Evolutionary conservation across 2,888 invertebrate genomes (phyloP).

Genomic region (Agonopterix heracliana): DNA sequence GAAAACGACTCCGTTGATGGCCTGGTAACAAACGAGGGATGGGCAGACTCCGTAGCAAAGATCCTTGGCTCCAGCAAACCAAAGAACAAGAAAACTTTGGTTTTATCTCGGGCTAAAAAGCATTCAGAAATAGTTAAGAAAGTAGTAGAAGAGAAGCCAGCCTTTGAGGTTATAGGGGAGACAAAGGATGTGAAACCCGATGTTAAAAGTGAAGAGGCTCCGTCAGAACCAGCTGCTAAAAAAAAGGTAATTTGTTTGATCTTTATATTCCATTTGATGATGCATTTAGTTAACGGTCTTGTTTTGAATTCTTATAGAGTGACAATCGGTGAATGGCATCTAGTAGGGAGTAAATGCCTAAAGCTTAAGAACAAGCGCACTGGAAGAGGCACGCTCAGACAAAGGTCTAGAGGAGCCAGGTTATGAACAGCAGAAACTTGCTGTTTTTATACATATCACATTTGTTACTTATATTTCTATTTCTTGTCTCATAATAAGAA

Average conservation of each 20-base stretch:
- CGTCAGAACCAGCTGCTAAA: conserved; percentile 46
- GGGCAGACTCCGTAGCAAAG: conserved; percentile 90
- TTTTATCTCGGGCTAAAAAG: conserved; percentile 88
- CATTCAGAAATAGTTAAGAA: conserved; percentile 71
- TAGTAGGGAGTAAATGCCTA: too few species aligned
- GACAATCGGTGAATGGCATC: too few species aligned
- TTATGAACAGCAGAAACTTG: too few species aligned
- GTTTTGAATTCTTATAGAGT: too few species aligned
- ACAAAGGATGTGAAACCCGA: conserved; percentile 58
- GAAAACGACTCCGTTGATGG: conserved; percentile 24
- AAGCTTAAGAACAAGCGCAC: too few species aligned
- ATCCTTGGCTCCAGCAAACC: conserved; percentile 85
- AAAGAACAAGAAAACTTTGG: conserved; percentile 83
- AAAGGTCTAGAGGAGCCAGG: too few species aligned
- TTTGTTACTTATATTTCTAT: too few species aligned
- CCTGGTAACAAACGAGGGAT: conserved; percentile 77
- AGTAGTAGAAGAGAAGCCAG: conserved; percentile 61
- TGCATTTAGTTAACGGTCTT: too few species aligned
- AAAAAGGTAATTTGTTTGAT: conserved; percentile 38
- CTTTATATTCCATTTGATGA: conserved; percentile 5
- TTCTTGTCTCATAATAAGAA: too few species aligned
- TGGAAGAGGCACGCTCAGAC: too few species aligned
- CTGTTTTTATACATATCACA: too few species aligned
- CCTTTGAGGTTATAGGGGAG: conserved; percentile 82
- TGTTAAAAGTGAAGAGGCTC: conserved; percentile 38